phyloP scores from a whole-genome alignment of 2,797 vertebrate genomes.

The Psittacula echo region DNA sequence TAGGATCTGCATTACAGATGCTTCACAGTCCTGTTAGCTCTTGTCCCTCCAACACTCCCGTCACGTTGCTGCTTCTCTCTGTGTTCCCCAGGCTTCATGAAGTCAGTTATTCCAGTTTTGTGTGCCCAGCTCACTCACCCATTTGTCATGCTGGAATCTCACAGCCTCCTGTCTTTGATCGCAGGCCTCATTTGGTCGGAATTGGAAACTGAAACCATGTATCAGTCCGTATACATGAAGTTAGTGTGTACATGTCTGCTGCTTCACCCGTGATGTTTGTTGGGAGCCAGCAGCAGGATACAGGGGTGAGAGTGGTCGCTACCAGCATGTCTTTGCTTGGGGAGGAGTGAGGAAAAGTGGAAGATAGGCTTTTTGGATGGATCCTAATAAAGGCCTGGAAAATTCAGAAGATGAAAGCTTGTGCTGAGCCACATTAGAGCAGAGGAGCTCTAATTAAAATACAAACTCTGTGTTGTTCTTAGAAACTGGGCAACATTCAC shows the following conservation, averaged over 20 bases:
- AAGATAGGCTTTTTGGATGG: neutral
- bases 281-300: neutral
- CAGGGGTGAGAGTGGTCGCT: fast-evolving
- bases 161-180: neutral
- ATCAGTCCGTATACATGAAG: neutral
- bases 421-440: slow-evolving; percentile 1
- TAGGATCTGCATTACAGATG: neutral
- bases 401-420: neutral
- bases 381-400: neutral
- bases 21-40: neutral
- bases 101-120: neutral
- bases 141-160: neutral
- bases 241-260: fast-evolving
- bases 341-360: neutral
- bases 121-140: neutral
- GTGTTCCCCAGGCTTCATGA: neutral
- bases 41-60: neutral
- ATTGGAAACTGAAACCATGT: neutral
- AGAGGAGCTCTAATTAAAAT: slow-evolving; percentile 46
- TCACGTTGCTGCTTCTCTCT: fast-evolving
- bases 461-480: neutral
- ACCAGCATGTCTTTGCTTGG: neutral
- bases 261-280: neutral
- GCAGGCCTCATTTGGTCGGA: neutral
- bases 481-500: slow-evolving; percentile 37